phyloP scores from a whole-genome alignment of 2,888 invertebrate species.

The Heliconius aoede region DNA sequence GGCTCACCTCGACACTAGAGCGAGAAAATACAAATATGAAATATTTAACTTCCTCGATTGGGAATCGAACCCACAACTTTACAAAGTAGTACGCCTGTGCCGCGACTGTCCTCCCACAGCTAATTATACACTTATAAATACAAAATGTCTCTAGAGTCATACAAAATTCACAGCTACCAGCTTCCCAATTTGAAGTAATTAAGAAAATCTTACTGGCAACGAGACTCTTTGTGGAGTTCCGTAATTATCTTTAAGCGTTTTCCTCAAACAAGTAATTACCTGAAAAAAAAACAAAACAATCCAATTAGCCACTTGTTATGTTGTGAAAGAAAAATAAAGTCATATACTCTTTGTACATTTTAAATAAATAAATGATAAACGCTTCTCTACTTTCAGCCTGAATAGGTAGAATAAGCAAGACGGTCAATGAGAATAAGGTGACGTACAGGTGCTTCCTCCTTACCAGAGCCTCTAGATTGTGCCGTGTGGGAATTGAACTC shows the following conservation, averaged over 20 bases:
- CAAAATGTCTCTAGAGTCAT: slow-evolving; percentile 2
- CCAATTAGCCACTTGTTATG: slow-evolving; percentile 15
- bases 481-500: too few species aligned
- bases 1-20: background rate
- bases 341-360: background rate
- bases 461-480: too few species aligned
- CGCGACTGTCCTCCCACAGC: too few species aligned
- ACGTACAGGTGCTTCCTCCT: too few species aligned
- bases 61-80: too few species aligned
- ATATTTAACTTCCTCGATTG: too few species aligned
- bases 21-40: too few species aligned
- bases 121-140: background rate
- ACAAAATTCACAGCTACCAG: slow-evolving; percentile 15
- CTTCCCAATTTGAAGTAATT: slow-evolving; percentile 13
- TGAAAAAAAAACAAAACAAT: slow-evolving; percentile 28
- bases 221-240: slow-evolving; percentile 1
- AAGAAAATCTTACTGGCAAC: slow-evolving; percentile 7
- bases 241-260: slow-evolving; percentile 21
- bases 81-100: too few species aligned
- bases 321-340: background rate
- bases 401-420: background rate
- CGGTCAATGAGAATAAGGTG: too few species aligned
- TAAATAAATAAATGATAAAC: background rate
- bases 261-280: slow-evolving; percentile 24
- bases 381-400: background rate